A percentile compares a stretch with the other conserved stretches of the same genome.
phyloP scores from a whole-genome alignment of 1,140 invertebrate species.

The Trachelipus rathkii region DNA sequence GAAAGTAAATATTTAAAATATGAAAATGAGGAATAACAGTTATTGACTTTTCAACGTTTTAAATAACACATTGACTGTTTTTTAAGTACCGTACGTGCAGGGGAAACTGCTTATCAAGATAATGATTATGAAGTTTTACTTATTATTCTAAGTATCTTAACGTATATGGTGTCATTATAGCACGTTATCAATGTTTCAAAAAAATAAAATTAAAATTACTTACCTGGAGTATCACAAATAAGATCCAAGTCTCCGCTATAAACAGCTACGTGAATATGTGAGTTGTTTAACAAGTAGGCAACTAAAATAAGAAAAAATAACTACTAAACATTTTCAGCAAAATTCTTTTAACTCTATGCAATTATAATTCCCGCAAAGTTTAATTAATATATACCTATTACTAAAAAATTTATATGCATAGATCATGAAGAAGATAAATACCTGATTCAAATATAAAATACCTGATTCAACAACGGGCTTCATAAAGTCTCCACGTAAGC shows the following conservation, averaged over 20 bases:
- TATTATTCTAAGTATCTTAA: too few relatives aligned
- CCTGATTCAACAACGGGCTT: constrained; percentile 71
- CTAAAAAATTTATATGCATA: not conserved
- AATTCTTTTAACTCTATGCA: not conserved
- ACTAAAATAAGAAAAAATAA: constrained; percentile 48
- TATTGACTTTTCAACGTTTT: too few relatives aligned
- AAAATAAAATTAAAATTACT: too few relatives aligned
- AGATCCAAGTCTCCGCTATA: constrained; percentile 67
- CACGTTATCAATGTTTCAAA: too few relatives aligned
- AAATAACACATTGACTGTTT: too few relatives aligned
- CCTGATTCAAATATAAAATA: constrained; percentile 17
- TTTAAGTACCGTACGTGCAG: too few relatives aligned
- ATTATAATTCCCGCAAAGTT: not conserved
- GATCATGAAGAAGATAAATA: not conserved
- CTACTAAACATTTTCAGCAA: too few relatives aligned
- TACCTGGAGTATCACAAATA: constrained; percentile 66
- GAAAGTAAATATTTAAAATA: too few relatives aligned
- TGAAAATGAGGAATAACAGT: too few relatives aligned
- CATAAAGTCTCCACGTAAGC: constrained; percentile 71
- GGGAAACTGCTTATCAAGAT: too few relatives aligned
- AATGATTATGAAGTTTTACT: too few relatives aligned
- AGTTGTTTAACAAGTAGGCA: constrained; percentile 58
- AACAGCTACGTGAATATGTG: constrained; percentile 62
- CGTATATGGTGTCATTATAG: too few relatives aligned
- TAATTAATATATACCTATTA: not conserved